Base-by-base conservation (phyloP, 1,140 invertebrate species). In the Cotesia vestalis region DNA sequence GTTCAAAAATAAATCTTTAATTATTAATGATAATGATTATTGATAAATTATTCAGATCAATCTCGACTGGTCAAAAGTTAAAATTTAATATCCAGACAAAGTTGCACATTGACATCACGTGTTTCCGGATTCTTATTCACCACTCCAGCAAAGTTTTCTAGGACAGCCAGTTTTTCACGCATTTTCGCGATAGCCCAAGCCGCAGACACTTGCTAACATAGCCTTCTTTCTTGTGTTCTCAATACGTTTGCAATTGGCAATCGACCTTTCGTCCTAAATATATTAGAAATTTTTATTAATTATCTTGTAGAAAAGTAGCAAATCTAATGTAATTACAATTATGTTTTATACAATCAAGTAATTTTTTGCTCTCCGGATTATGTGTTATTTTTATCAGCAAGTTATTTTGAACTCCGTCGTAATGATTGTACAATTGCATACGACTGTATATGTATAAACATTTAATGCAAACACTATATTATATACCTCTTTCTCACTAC, bases 141-240 rank as follows among this genome's bases (percentile, higher is more conserved):
- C 69, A 69, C 60, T 71, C 66, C 57, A 61, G 72, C 72, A 59
- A 73, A 72, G 46, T 67, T 77, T 76, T 77, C 76, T 77, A 77
- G 76, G 73, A 75, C 76, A 73, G 69, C 76, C n/a, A 77, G 61
- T 77, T 77, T 77, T 77, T 77, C 76, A 77, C 67, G 71, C 76
- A 77, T 77, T 77, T 77, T 75, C 73, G 73, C 71, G 73, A 76
- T 67, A 77, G 68, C 69, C 66, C 40, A 66, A 72, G 69, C 71
- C 55, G 14, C 38, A 20, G 35, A 36, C 36, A 59, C 40, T 27
- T 4, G 20, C 36, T 61, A 72, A 36, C 60, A 69, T 76, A 76
- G 72, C 75, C 75, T 74, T 74, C 69, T 76, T 76, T 69, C 61
- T 73, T 72, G 74, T 69, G 67, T 59, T 61, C 62, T 61, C 70